Percentiles rank a stretch among this genome's conserved stretches.
phyloP scores from a whole-genome alignment of 2,888 invertebrate genomes.

The Xanthia togata region DNA sequence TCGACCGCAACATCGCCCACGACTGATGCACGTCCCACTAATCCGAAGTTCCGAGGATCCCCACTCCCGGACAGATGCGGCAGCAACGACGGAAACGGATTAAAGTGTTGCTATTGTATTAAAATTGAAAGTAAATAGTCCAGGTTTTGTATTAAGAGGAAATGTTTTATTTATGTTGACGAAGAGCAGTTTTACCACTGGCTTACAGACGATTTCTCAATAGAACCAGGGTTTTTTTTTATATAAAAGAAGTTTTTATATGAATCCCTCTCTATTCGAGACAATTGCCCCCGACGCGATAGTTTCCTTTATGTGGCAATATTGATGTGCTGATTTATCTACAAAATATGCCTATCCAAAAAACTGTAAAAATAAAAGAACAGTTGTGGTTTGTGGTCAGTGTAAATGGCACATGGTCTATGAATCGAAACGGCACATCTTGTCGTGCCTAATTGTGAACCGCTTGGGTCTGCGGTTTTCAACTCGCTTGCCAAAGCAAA shows the following conservation, averaged over 20 bases:
- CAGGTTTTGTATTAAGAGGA: conserved; percentile 2
- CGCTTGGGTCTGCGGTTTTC: conserved; percentile 16
- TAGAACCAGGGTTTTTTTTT: not conserved
- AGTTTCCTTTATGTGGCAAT: no score
- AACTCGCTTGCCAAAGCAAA: not conserved
- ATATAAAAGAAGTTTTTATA: not conserved
- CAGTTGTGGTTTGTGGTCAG: not conserved
- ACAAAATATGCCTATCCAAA: not conserved
- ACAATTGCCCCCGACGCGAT: not conserved
- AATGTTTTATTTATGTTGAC: conserved; percentile 2
- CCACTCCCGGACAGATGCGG: conserved; percentile 23
- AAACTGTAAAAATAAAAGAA: not conserved
- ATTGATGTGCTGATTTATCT: not conserved
- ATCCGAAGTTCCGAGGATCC: conserved; percentile 47
- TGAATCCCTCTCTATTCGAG: not conserved
- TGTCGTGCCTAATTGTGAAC: not conserved
- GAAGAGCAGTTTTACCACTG: not conserved
- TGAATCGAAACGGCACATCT: not conserved
- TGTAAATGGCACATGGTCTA: no score
- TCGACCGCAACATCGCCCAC: conserved; percentile 28
- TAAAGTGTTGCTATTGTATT: conserved; percentile 31
- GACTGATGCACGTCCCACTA: conserved; percentile 23
- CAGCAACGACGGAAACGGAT: conserved; percentile 8
- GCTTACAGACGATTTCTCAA: not conserved
- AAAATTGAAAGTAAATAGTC: conserved; percentile 16